These are phyloP conservation scores for Musca domestica DNA, from an alignment of 1,140 invertebrate genomes.

Conservation along the genomic window DNA sequence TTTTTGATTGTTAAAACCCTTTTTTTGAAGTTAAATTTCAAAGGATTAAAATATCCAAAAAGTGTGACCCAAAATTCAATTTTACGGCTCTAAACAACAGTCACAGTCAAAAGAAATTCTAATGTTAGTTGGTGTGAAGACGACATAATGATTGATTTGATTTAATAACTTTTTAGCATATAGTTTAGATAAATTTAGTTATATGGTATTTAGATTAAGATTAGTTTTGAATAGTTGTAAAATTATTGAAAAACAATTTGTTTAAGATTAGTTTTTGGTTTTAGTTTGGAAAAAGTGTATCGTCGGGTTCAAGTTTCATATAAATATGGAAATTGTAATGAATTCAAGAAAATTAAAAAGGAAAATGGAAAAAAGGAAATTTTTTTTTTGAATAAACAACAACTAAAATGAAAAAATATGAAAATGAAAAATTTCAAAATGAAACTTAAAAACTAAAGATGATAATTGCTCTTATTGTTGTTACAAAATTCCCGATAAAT, in stretches of 20 bases:
- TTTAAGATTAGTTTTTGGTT: slow-evolving; percentile 13
- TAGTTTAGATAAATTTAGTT: too few species aligned
- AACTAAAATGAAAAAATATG: slow-evolving; percentile 26
- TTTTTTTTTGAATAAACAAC: too few species aligned
- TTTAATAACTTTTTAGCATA: too few species aligned
- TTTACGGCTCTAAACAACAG: too few species aligned
- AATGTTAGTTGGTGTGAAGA: too few species aligned
- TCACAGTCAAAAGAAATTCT: too few species aligned
- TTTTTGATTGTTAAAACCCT: too few species aligned
- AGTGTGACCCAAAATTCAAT: too few species aligned
- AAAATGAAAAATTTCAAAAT: slow-evolving; percentile 27
- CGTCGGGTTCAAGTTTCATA: slow-evolving; percentile 53
- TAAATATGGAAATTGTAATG: slow-evolving; percentile 7
- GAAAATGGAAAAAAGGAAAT: not conserved
- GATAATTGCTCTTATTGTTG: not conserved
- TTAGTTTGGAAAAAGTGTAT: slow-evolving; percentile 44
- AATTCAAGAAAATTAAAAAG: slow-evolving; percentile 20
- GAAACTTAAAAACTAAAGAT: slow-evolving; percentile 9
- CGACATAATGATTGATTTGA: too few species aligned
- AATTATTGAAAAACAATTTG: not conserved
- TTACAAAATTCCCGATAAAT: not conserved
- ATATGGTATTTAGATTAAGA: too few species aligned
- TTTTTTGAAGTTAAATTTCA: too few species aligned
- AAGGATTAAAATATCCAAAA: too few species aligned
- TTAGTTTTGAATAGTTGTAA: slow-evolving; percentile 2